Evolutionary conservation across 2,888 invertebrate species (phyloP).

Genomic region (Coenonympha arcania): DNA sequence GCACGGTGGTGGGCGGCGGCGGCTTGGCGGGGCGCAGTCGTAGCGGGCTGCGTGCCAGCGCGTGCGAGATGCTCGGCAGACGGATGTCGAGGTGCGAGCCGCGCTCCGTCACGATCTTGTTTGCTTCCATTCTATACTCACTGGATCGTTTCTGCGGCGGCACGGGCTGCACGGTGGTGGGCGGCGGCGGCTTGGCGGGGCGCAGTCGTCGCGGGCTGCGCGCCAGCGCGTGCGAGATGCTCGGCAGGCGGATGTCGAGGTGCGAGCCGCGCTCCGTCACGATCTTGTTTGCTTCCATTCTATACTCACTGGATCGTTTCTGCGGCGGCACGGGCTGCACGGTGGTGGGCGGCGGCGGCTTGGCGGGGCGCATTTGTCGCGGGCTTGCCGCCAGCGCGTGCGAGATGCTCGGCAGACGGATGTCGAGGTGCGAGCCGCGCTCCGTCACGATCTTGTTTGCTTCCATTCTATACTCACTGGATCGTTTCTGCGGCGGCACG

Average conservation of each 20-base stretch:
- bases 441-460: no score
- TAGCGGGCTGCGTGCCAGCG: conserved; percentile 77
- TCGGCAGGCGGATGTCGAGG: conserved; percentile 84
- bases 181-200: conserved; percentile 66
- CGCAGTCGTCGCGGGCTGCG: conserved; percentile 72
- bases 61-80: no score
- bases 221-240: conserved; percentile 81
- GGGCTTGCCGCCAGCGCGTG: conserved; percentile 79
- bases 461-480: conserved; percentile 57
- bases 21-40: conserved; percentile 55
- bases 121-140: no score
- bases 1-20: conserved; percentile 73
- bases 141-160: conserved; percentile 60
- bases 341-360: conserved; percentile 71
- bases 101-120: no score
- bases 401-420: no score
- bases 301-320: conserved; percentile 56
- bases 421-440: no score
- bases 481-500: conserved; percentile 59
- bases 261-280: conserved; percentile 85
- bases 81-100: no score
- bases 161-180: conserved; percentile 70
- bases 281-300: no score
- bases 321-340: conserved; percentile 65
- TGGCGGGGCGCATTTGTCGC: conserved; percentile 56